phyloP scores from a whole-genome alignment of 2,888 invertebrate genomes.

The Heteromyza rotundicornis region DNA sequence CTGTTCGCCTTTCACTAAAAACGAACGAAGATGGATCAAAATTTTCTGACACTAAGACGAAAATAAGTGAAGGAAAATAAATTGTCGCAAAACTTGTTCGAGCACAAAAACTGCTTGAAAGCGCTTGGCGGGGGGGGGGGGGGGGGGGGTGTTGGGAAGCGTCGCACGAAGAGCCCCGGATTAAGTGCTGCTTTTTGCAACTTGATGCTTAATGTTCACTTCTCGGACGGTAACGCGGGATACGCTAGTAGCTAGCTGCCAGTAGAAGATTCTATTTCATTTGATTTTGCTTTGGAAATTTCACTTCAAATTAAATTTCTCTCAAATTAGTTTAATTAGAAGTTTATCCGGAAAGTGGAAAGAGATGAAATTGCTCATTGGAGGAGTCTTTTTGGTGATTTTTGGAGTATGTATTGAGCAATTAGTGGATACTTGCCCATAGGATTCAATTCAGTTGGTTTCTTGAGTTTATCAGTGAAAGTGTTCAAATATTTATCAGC shows the following conservation, averaged over 20 bases:
- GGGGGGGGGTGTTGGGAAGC: neutral
- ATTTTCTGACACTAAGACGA: constrained; percentile 1
- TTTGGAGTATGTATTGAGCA: no score
- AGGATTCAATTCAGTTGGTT: no score
- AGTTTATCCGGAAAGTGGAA: no score
- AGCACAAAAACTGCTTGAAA: neutral
- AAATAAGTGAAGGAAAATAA: constrained; percentile 1
- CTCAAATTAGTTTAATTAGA: neutral
- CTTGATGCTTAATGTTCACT: neutral
- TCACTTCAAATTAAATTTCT: neutral
- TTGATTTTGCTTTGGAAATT: neutral
- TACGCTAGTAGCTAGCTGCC: neutral
- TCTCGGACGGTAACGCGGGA: neutral
- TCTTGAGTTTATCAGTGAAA: no score
- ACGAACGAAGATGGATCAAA: neutral
- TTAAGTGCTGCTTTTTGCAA: neutral
- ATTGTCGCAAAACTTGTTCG: constrained; percentile 1
- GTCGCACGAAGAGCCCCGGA: no score
- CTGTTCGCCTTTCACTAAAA: neutral
- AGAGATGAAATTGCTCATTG: no score
- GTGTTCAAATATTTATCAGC: no score
- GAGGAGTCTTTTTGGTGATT: no score
- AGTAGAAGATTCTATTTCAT: neutral
- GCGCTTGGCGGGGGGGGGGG: neutral
- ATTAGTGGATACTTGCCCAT: no score